Conservation (phyloP, 2,113 vertebrate species). For the Orycteropus afer region DNA sequence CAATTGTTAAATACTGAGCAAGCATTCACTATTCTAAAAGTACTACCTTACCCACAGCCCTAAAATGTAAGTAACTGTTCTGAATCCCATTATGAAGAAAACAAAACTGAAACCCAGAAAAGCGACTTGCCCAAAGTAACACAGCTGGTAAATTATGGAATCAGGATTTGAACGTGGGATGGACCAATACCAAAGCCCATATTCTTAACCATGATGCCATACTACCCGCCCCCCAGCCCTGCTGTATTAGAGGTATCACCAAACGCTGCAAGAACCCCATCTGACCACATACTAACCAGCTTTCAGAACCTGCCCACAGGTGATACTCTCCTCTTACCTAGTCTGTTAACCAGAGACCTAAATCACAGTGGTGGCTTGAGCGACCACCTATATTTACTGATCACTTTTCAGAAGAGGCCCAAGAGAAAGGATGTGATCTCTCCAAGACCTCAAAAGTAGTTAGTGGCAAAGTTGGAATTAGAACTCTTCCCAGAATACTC, state of each 20-base stretch:
- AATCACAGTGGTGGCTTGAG: background rate
- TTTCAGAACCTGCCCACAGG: background rate
- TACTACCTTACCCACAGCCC: background rate
- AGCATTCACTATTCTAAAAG: slow-evolving; percentile 9
- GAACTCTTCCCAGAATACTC: background rate
- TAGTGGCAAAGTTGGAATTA: slow-evolving; percentile 24
- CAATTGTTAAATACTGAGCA: background rate
- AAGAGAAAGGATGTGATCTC: background rate
- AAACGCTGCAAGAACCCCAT: background rate
- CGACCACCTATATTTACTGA: background rate
- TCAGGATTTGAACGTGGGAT: slow-evolving; percentile 4
- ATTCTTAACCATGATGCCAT: background rate
- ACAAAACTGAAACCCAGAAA: slow-evolving; percentile 25
- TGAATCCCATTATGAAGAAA: slow-evolving; percentile 32
- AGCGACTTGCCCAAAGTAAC: background rate
- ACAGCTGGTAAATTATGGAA: background rate
- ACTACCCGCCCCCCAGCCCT: background rate
- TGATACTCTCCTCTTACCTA: background rate
- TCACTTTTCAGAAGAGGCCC: background rate
- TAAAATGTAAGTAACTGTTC: background rate
- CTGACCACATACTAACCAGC: background rate
- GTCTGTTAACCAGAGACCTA: slow-evolving; percentile 17
- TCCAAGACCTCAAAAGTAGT: background rate
- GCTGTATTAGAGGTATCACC: background rate
- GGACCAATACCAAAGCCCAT: background rate